Percentiles rank a stretch among this genome's conserved stretches.
phyloP scores from a whole-genome alignment of 2,888 invertebrate genomes.

The Uropetala carovei region DNA sequence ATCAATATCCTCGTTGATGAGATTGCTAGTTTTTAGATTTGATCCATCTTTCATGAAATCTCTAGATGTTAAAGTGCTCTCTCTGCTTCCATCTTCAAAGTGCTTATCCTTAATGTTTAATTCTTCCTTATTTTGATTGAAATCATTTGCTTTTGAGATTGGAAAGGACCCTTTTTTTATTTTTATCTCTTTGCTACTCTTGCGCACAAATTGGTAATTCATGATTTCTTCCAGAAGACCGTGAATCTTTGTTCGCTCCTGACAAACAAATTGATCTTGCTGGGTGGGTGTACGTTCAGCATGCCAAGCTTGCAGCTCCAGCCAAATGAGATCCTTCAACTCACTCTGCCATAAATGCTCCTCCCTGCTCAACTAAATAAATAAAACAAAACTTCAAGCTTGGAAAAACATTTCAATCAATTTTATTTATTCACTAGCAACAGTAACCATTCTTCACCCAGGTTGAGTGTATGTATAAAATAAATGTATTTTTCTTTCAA shows the following conservation, averaged over 20 bases:
- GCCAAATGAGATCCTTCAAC: slow-evolving; percentile 93
- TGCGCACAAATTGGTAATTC: slow-evolving; percentile 76
- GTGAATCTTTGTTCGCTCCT: slow-evolving; percentile 84
- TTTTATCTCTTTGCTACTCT: slow-evolving; percentile 37
- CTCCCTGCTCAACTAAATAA: slow-evolving; percentile 85
- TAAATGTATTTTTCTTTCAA: too few relatives aligned
- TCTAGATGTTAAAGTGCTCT: slow-evolving; percentile 38
- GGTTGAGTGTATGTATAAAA: too few relatives aligned
- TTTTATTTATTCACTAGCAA: too few relatives aligned
- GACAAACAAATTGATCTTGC: slow-evolving; percentile 87
- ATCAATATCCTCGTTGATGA: background rate
- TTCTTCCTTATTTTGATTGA: background rate
- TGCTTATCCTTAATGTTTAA: background rate
- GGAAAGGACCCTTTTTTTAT: slow-evolving; percentile 8
- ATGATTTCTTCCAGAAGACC: slow-evolving; percentile 85
- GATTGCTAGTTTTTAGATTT: background rate
- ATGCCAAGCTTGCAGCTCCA: slow-evolving; percentile 91
- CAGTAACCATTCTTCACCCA: too few relatives aligned
- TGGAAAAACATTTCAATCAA: background rate
- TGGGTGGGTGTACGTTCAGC: slow-evolving; percentile 85
- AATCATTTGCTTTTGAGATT: slow-evolving; percentile 23
- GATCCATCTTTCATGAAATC: background rate
- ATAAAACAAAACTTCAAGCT: slow-evolving; percentile 25
- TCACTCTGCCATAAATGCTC: slow-evolving; percentile 93
- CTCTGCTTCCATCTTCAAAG: slow-evolving; percentile 7